Evolutionary conservation across 2,888 invertebrate species (phyloP).

Genomic region (Xiphydria camelus): DNA sequence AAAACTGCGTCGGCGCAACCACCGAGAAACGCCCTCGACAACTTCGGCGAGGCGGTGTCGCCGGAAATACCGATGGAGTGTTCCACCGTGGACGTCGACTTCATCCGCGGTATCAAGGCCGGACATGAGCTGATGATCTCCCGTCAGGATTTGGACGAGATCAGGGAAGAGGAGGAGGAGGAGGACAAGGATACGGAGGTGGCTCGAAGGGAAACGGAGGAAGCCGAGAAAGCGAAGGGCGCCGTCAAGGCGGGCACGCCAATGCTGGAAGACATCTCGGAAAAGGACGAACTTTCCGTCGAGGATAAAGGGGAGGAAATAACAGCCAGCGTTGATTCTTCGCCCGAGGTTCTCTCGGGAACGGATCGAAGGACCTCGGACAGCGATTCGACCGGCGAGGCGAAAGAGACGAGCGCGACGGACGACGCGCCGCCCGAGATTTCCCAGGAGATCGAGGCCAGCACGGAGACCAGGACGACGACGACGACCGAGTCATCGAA

Average conservation of each 20-base stretch:
- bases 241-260: slow-evolving; percentile 21
- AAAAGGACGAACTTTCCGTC: slow-evolving; percentile 25
- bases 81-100: slow-evolving; percentile 26
- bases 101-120: slow-evolving; percentile 27
- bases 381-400: slow-evolving; percentile 29
- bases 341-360: slow-evolving; percentile 14
- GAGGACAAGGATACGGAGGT: slow-evolving; percentile 10
- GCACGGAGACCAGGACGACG: slow-evolving; percentile 20
- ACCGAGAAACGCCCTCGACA: slow-evolving; percentile 14
- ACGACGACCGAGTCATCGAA: slow-evolving; percentile 34
- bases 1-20: too few relatives aligned
- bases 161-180: slow-evolving; percentile 45
- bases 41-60: slow-evolving; percentile 36
- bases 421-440: slow-evolving; percentile 25
- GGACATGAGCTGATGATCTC: slow-evolving; percentile 28
- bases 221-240: slow-evolving; percentile 6
- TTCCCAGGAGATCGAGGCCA: slow-evolving; percentile 31
- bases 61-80: slow-evolving; percentile 14
- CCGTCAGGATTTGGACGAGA: slow-evolving; percentile 42
- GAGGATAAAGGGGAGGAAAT: slow-evolving; percentile 3
- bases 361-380: slow-evolving; percentile 7
- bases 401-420: slow-evolving; percentile 29
- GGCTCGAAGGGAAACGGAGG: slow-evolving; percentile 10
- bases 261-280: slow-evolving; percentile 29
- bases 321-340: slow-evolving; percentile 2